Evolutionary conservation across 1,140 invertebrate species (phyloP), one percentile per base, ranked within the genome.

Genomic region (Drosophila sturtevanti): DNA sequence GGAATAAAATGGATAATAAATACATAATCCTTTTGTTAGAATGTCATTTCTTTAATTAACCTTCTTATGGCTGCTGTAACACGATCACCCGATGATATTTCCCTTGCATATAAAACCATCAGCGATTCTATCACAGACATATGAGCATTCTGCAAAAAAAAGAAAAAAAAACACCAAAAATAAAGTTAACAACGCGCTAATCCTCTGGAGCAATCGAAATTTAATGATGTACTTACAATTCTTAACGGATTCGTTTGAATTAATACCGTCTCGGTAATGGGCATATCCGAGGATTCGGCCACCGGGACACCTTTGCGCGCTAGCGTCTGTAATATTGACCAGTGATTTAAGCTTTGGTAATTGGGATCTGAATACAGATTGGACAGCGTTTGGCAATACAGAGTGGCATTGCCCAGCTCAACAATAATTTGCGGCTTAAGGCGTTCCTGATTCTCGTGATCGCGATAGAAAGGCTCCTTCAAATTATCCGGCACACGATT

Each of bases 301-400:
- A 98, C 95, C 87, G 96, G 97, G 37, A 99, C 96, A 54, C 98
- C 98, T 92, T 98, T 98, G 77, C 98, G 94, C 60, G 96, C 95
- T 70, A 99, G 93, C 61, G 97, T 97, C 93, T 98, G 97, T 80
- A 98, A 94, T 77, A 98, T 97, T 85, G 97, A 97, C 94, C 96
- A 97, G 93, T 99, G 98, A 93, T 98, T 98, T 69, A 98, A 95
- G 93, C 97, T 97, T 93, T 98, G 96, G 92, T 98, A 98, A 92
- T 98, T 98, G 63, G 97, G 97, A 93, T 99, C 98, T 56, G 97
- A 97, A 93, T 99, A 99, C 92, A 99, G 98, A 93, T 98, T 98
- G 75, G 97, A 96, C 92, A 99, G 93, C 52, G 98, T 98, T 92
- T 98, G 94, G 92, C 98, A 98, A 93, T 99, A 99, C 16, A 99